Evolutionary conservation across 2,113 vertebrate species (phyloP), one percentile per base, ranked within the genome.

Genomic region (Ceratotherium simum): DNA sequence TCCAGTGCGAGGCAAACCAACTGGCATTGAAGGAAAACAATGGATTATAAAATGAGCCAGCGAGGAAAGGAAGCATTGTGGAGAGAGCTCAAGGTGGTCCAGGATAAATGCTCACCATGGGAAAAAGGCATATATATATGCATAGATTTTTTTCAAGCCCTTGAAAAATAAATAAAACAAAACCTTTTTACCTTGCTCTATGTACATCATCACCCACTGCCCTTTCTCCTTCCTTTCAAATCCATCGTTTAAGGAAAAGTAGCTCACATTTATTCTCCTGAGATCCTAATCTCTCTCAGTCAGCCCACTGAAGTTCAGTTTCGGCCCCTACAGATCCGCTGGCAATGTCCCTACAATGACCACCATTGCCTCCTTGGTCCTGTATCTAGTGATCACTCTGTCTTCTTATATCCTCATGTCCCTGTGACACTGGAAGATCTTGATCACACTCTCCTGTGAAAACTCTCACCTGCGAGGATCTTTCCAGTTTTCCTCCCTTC

Each of bases 331-430:
- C 29, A 1, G 6, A 23, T 7, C 51, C 11, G 10, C 70, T 20
- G 58, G 36, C 9, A 17, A 29, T 3, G 1, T 11, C 69, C n/a
- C 21, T 64, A 0, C 36, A 27, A 23, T 1, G 16, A 3, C 1
- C 1, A 39, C 25, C 0, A 0, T 12, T 11, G 3, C 42, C 54
- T n/a, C 20, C 18, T 6, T 18, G 23, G 16, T 7, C 42, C 6
- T 56, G 65, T 27, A 0, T 14, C 9, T 2, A 7, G 17, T 2
- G 2, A 13, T 2, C 17, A 0, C 29, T 70, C 67, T 20, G 6
- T 25, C 42, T 27, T 67, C 14, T 17, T 39, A 20, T 12, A 1
- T 21, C n/a, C 3, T 54, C 9, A 0, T 85, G 7, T 67, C n/a
- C 16, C 36, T 36, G 13, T 81, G 70, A 21, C 73, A 1, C 16